Evolutionary conservation across 2,888 invertebrate genomes (phyloP), one percentile per base, ranked within the genome.

Genomic region (Sphinx pinastri): DNA sequence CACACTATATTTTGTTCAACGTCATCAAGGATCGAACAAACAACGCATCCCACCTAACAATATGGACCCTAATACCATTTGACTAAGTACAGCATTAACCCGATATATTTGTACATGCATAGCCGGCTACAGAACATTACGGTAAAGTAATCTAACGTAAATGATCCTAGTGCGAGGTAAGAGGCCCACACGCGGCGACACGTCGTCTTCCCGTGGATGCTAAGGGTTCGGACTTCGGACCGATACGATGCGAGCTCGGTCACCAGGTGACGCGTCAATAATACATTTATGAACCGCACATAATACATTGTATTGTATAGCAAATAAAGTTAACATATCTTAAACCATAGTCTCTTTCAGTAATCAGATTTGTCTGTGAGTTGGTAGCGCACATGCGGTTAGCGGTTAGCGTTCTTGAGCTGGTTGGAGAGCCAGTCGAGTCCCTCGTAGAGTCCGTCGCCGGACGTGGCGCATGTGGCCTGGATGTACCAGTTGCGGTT

Each of bases 401-500:
- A 98, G 96, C 98, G 98, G 95, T 98, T 98, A 95, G 98, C 98
- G 95, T 99, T 99, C 96, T 99, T 99, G 90, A 99, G 96, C 95
- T 99, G 98, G 95, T 99, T 99, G 95, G 99, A 99, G 91, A 99
- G 97, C 99, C 99, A 99, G 95, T 99, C 99, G 85, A 99, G 97
- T 82, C 99, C 99, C 95, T 99, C 99, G 94, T 99, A 99, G 79
- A 99, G 96, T 77, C 99, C 99, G 93, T 99, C 99, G 80, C 99
- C 99, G 89, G 98, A 98, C 81, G 99, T 99, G 94, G 99, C 99
- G 95, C 99, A 99, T 88, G 98, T 98, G 87, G 98, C 98, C 95
- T 98, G 98, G 90, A 98, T 98, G 95, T 98, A 98, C 98, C 98
- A 98, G 94, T 98, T 98, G 93, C 99, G 98, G 95, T 99, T 99